Conservation (phyloP, 2,113 vertebrate genomes). For the Atractosteus spatula region DNA sequence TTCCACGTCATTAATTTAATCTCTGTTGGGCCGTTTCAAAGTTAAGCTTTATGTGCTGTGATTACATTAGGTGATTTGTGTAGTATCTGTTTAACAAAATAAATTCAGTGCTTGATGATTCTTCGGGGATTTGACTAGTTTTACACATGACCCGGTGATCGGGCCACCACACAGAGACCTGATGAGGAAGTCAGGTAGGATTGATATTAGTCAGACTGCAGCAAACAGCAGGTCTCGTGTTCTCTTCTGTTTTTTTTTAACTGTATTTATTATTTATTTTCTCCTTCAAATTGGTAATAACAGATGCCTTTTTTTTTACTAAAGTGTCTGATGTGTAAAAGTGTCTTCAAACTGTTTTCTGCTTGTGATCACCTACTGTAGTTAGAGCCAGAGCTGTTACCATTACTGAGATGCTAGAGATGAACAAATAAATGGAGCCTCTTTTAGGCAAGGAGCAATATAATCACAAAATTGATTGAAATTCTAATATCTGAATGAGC, state of each 20-base stretch:
- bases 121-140: slow-evolving; percentile 40
- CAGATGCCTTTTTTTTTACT: too few relatives aligned
- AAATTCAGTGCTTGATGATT: slow-evolving; percentile 50
- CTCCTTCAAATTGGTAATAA: background rate
- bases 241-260: background rate
- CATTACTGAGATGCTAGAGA: too few relatives aligned
- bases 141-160: slow-evolving; percentile 46
- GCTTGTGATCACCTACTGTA: too few relatives aligned
- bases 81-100: slow-evolving; percentile 59
- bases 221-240: background rate
- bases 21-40: slow-evolving; percentile 59
- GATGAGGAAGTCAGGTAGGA: background rate
- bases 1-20: slow-evolving; percentile 67
- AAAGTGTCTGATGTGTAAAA: too few relatives aligned
- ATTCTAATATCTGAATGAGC: too few relatives aligned
- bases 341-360: too few relatives aligned
- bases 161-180: slow-evolving; percentile 21
- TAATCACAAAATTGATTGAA: too few relatives aligned
- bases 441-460: too few relatives aligned
- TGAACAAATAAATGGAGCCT: too few relatives aligned
- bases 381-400: too few relatives aligned
- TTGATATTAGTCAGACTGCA: too few relatives aligned
- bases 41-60: slow-evolving; percentile 62
- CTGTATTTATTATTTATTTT: background rate
- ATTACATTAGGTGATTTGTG: slow-evolving; percentile 71